phyloP scores from a whole-genome alignment of 1,140 invertebrate species.

The Drosophila bocqueti region DNA sequence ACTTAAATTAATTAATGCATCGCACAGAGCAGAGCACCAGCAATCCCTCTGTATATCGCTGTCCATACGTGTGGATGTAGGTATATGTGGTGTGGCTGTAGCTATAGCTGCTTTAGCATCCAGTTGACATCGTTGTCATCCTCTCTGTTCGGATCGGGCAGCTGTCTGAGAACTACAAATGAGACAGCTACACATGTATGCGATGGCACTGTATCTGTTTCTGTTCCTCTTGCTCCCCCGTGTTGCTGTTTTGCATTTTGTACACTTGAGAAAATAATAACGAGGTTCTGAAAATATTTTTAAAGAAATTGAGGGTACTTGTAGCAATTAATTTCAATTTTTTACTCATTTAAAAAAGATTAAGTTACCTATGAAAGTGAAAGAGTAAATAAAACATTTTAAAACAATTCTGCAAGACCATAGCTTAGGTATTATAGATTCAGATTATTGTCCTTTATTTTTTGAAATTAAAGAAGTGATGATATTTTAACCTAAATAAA shows the following conservation, averaged over 20 bases:
- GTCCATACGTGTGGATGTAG: not conserved
- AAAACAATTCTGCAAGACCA: not conserved
- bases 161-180: constrained; percentile 75
- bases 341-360: not conserved
- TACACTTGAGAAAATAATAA: constrained; percentile 6
- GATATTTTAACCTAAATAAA: no score
- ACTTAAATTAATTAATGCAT: constrained; percentile 81
- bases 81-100: not conserved
- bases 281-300: not conserved
- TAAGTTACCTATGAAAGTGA: not conserved
- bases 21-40: constrained; percentile 39
- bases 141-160: constrained; percentile 46
- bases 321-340: not conserved
- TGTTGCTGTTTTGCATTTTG: constrained; percentile 24
- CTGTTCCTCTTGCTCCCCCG: constrained; percentile 15
- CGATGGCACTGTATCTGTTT: constrained; percentile 17
- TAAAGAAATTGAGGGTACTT: not conserved
- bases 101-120: constrained; percentile 26
- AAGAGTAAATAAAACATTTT: not conserved
- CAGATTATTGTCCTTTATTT: no score
- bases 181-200: constrained; percentile 71
- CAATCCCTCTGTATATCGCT: not conserved
- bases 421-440: no score
- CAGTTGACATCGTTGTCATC: constrained; percentile 56
- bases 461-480: no score